A percentile compares a stretch with the other conserved stretches of the same genome.
Conservation (phyloP, 2,113 vertebrate genomes). For the Brevimyrus niger region DNA sequence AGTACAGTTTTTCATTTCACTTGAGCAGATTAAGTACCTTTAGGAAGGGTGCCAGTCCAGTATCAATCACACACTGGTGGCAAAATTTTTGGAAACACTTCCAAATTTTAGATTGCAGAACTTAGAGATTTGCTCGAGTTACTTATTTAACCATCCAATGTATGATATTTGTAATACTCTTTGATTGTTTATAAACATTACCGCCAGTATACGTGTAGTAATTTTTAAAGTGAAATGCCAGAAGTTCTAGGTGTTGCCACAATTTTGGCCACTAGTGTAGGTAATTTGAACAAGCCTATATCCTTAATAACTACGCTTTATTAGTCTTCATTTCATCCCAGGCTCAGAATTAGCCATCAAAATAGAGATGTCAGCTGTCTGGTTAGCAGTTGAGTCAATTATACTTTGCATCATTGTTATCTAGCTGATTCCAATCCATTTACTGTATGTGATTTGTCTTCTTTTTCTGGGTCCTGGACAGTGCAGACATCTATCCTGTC, state of each 20-base stretch:
- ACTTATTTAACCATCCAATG: neutral
- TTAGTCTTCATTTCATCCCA: neutral
- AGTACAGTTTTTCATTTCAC: neutral
- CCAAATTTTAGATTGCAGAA: neutral
- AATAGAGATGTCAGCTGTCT: neutral
- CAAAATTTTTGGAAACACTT: neutral
- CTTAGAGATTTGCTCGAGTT: neutral
- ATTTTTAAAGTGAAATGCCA: neutral
- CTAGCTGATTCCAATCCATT: neutral
- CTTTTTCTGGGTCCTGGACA: neutral
- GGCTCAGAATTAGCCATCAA: neutral
- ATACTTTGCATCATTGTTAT: neutral
- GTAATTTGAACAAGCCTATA: neutral
- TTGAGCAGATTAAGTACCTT: neutral
- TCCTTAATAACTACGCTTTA: neutral
- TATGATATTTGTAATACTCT: neutral
- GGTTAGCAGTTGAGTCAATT: neutral
- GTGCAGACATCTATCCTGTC: neutral
- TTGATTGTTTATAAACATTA: neutral
- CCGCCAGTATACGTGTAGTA: neutral
- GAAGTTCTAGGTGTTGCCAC: neutral
- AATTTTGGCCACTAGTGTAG: neutral
- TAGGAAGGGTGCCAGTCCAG: neutral
- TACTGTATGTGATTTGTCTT: neutral
- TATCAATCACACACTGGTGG: neutral